Conservation (phyloP, 2,797 vertebrate species). For the Hephaestus fuliginosus region DNA sequence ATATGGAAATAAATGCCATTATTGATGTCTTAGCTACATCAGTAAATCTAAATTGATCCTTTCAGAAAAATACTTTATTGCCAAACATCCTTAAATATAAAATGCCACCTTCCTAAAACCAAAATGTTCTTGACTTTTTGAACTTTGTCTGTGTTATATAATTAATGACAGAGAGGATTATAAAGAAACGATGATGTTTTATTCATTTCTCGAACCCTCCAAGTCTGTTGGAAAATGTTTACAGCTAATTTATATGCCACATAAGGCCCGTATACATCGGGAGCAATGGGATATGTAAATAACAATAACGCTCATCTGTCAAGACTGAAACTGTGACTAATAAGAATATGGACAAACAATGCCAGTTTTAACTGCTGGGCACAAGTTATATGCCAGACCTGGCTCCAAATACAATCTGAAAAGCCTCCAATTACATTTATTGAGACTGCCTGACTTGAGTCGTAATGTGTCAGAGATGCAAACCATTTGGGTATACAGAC, state of each 20-base stretch:
- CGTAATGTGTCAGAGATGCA: constrained; percentile 59
- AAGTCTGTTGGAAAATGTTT: background rate
- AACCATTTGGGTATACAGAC: constrained; percentile 58
- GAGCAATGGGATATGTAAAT: constrained; percentile 48
- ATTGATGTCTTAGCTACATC: background rate
- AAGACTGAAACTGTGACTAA: constrained; percentile 42
- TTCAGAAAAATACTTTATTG: background rate
- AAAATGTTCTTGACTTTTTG: background rate
- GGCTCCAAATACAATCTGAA: constrained; percentile 55
- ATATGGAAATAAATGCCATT: background rate
- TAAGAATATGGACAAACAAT: constrained; percentile 49
- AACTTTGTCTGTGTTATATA: background rate
- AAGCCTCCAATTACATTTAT: constrained; percentile 64
- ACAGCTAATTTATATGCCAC: background rate
- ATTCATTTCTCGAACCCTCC: background rate
- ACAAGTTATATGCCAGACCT: constrained; percentile 38
- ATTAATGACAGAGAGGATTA: too few relatives aligned
- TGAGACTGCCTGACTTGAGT: constrained; percentile 54
- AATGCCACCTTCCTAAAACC: background rate
- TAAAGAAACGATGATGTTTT: background rate
- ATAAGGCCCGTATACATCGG: background rate
- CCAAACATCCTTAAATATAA: background rate
- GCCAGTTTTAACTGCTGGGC: constrained; percentile 57
- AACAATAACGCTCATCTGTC: constrained; percentile 44
- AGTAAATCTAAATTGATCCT: background rate